Conservation (phyloP, 1,140 invertebrate genomes). For the Neodiprion virginianus region DNA sequence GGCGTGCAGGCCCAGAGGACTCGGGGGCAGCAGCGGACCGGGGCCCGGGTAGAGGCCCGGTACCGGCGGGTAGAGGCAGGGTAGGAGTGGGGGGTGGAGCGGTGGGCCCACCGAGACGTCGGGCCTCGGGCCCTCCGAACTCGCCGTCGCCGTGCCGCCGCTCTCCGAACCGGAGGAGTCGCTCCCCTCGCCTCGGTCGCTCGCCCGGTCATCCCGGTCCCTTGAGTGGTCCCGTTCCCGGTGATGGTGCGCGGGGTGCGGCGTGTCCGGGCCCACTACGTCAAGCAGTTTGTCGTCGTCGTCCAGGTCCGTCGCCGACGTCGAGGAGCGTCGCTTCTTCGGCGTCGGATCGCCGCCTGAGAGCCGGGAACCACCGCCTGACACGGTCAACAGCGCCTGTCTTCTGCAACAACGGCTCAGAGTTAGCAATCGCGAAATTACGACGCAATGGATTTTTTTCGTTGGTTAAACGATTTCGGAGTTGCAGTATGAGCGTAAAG, state of each 20-base stretch:
- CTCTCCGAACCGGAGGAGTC: constrained; percentile 60
- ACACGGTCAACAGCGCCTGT: constrained; percentile 60
- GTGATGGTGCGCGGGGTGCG: constrained; percentile 67
- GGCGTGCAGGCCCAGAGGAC: constrained; percentile 68
- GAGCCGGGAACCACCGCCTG: constrained; percentile 56
- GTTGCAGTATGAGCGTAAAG: too few species aligned
- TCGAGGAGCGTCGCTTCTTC: constrained; percentile 70
- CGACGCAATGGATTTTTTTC: too few species aligned
- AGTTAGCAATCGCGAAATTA: constrained; percentile 51
- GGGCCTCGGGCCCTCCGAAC: constrained; percentile 73
- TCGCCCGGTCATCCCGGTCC: constrained; percentile 53
- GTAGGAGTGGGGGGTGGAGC: constrained; percentile 84
- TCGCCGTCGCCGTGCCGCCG: constrained; percentile 62
- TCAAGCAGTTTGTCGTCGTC: constrained; percentile 87
- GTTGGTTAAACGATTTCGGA: too few species aligned
- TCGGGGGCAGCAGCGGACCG: constrained; percentile 72
- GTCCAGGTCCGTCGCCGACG: constrained; percentile 66
- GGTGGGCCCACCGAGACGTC: constrained; percentile 89
- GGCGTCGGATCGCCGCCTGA: constrained; percentile 71
- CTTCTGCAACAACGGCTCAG: constrained; percentile 70
- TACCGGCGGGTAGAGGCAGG: constrained; percentile 85
- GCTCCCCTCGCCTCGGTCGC: constrained; percentile 60
- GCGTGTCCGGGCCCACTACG: constrained; percentile 85
- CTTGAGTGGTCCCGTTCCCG: constrained; percentile 57
- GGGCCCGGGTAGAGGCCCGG: constrained; percentile 78